These are phyloP conservation scores for Choloepus didactylus DNA, from an alignment of 2,797 vertebrate genomes.

Conservation along the genomic window DNA sequence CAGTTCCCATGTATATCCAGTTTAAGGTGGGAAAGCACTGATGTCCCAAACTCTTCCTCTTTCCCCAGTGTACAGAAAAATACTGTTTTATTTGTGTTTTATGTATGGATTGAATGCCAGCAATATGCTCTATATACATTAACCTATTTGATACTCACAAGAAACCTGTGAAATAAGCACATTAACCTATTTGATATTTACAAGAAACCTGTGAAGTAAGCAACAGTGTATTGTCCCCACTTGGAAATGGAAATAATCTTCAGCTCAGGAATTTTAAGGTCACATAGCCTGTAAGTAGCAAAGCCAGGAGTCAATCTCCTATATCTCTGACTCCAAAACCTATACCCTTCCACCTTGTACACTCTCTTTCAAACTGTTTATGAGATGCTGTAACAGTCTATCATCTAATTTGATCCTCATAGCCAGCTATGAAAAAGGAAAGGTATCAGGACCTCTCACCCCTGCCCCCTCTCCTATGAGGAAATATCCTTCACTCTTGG, in stretches of 20 bases:
- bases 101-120: not conserved
- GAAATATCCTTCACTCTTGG: not conserved
- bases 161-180: too few relatives aligned
- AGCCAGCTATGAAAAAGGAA: not conserved
- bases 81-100: not conserved
- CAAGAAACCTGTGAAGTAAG: not conserved
- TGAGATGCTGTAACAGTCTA: not conserved
- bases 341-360: not conserved
- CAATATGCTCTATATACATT: not conserved
- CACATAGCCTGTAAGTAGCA: not conserved
- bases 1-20: not conserved
- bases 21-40: not conserved
- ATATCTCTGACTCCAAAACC: conserved; percentile 20
- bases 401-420: not conserved
- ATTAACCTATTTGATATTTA: too few relatives aligned
- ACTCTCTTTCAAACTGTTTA: not conserved
- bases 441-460: not conserved
- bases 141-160: not conserved
- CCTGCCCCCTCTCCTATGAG: not conserved
- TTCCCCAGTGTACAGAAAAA: not conserved
- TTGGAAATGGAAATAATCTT: conserved; percentile 55
- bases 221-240: not conserved
- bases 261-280: not conserved
- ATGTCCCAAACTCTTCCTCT: not conserved
- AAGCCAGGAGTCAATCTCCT: conserved; percentile 22